phyloP scores from a whole-genome alignment of 2,113 vertebrate genomes.

The Calidris pygmaea region DNA sequence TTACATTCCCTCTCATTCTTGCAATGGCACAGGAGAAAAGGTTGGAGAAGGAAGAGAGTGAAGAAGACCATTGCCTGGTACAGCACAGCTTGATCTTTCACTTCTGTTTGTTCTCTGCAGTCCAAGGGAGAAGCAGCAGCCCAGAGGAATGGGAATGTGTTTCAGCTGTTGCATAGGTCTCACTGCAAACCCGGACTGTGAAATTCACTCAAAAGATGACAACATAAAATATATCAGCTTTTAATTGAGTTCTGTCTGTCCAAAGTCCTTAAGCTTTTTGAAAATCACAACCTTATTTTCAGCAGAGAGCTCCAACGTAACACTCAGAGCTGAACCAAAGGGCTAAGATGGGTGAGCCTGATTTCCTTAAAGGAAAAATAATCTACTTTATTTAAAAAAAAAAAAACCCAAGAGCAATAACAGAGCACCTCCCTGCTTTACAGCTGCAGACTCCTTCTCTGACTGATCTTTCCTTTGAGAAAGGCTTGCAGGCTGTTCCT shows the following conservation, averaged over 20 bases:
- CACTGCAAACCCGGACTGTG: not conserved
- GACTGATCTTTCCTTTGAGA: not conserved
- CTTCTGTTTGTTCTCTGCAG: not conserved
- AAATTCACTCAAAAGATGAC: not conserved
- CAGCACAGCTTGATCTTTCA: not conserved
- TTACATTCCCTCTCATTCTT: not conserved
- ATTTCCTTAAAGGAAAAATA: conserved; percentile 1
- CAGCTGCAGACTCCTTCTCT: not conserved
- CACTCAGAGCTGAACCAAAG: not conserved
- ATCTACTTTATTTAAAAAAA: not conserved
- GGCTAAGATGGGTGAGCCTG: not conserved
- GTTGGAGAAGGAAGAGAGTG: not conserved
- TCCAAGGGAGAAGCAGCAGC: not conserved
- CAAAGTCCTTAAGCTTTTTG: not conserved
- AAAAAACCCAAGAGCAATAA: not conserved
- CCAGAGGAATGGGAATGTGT: not conserved
- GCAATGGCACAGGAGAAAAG: not conserved
- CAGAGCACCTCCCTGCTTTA: not conserved
- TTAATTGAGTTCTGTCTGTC: not conserved
- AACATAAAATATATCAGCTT: not conserved
- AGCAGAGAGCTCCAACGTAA: not conserved
- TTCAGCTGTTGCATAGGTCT: not conserved
- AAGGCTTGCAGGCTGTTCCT: not conserved
- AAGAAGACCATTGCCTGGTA: not conserved
- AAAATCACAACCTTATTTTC: not conserved